phyloP scores from a whole-genome alignment of 1,140 invertebrate genomes.

The Drosophila suzukii region DNA sequence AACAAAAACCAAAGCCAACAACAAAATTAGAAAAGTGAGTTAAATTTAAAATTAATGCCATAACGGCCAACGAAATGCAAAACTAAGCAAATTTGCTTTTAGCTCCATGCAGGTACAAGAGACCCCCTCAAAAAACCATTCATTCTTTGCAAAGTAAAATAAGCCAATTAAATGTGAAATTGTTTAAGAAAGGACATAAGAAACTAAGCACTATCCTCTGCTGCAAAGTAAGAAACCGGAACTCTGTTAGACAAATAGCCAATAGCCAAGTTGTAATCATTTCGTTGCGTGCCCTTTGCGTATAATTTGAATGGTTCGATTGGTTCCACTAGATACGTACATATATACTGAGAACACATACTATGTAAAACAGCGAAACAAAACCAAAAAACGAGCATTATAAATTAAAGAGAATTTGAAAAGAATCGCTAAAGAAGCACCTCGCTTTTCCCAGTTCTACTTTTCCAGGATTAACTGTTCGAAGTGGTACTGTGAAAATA shows the following conservation, averaged over 20 bases:
- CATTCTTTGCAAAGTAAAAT: constrained; percentile 19
- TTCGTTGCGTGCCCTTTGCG: constrained; percentile 49
- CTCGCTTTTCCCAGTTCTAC: not conserved
- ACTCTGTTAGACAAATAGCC: constrained; percentile 33
- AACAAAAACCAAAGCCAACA: constrained; percentile 11
- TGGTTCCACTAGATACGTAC: constrained; percentile 50
- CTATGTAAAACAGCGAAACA: constrained; percentile 46
- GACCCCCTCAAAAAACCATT: constrained; percentile 4
- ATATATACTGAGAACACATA: constrained; percentile 52
- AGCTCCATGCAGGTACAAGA: constrained; percentile 37
- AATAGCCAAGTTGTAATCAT: constrained; percentile 48
- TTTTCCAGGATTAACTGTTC: not conserved
- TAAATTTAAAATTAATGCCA: constrained; percentile 49
- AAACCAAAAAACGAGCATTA: constrained; percentile 43
- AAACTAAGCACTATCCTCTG: constrained; percentile 33
- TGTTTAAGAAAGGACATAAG: constrained; percentile 23
- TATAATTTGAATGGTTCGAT: constrained; percentile 53
- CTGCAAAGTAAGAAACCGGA: constrained; percentile 20
- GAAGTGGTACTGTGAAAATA: not conserved
- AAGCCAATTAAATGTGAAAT: constrained; percentile 41
- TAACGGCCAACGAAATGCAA: constrained; percentile 40
- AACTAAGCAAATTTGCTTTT: constrained; percentile 45
- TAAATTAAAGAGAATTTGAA: constrained; percentile 57
- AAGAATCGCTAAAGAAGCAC: not conserved
- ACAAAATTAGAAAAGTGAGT: constrained; percentile 44